phyloP scores from a whole-genome alignment of 2,113 vertebrate genomes.

The Semnornis frantzii region DNA sequence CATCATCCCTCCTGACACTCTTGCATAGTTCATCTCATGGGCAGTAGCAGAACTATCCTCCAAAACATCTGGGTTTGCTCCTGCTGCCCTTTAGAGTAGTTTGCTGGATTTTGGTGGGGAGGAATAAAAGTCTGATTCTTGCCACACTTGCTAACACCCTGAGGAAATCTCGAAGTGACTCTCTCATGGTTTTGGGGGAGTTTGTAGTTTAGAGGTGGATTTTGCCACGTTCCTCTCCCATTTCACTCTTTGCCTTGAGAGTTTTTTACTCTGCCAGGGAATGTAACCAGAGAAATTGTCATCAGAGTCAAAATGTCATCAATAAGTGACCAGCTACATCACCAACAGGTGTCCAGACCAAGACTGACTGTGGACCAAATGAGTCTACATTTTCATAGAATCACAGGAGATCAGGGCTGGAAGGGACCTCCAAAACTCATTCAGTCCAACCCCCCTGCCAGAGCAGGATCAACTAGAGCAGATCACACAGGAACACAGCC shows the following conservation, averaged over 20 bases:
- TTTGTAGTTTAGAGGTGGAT: neutral
- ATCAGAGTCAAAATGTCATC: neutral
- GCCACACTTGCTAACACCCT: neutral
- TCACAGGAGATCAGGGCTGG: too few relatives aligned
- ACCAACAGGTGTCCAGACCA: neutral
- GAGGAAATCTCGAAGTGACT: neutral
- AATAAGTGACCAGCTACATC: neutral
- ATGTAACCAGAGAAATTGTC: neutral
- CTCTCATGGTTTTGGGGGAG: neutral
- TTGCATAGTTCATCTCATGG: neutral
- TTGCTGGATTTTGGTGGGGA: neutral
- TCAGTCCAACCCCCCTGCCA: too few relatives aligned
- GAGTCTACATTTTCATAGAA: neutral
- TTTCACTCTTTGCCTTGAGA: neutral
- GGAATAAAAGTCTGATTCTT: neutral
- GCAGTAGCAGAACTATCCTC: neutral
- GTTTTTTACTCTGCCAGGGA: accelerated
- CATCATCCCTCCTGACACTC: neutral
- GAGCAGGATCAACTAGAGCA: too few relatives aligned
- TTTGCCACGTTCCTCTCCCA: neutral
- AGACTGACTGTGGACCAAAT: neutral
- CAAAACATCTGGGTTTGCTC: neutral
- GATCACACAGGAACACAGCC: too few relatives aligned
- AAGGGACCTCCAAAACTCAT: too few relatives aligned
- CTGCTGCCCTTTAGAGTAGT: neutral